A percentile compares a stretch with the other conserved stretches of the same genome.
These are phyloP conservation scores for Hermatobates lingyangjiaoensis DNA, from an alignment of 1,140 invertebrate species.

Conservation along the genomic window DNA sequence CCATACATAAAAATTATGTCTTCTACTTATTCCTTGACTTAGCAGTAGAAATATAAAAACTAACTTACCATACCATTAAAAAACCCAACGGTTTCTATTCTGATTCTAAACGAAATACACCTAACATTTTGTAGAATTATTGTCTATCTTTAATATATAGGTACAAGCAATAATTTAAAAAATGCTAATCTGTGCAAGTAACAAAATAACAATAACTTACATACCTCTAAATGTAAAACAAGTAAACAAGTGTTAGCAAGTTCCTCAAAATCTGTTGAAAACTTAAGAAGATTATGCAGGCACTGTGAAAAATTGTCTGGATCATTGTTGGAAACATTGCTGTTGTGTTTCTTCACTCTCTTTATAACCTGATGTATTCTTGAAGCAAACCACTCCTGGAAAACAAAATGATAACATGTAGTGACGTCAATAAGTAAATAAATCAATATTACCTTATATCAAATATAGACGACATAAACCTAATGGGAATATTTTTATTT, in stretches of 20 bases:
- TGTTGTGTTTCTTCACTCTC: neutral
- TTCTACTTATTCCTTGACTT: too few species aligned
- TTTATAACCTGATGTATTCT: slow-evolving; percentile 25
- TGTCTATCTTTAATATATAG: too few species aligned
- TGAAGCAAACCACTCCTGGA: slow-evolving; percentile 47
- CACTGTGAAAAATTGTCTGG: neutral
- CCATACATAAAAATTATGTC: too few species aligned
- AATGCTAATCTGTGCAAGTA: too few species aligned
- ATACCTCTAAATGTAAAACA: slow-evolving; percentile 74
- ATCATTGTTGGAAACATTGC: neutral
- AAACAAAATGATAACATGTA: slow-evolving; percentile 12
- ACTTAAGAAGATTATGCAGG: slow-evolving; percentile 18
- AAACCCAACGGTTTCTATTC: too few species aligned
- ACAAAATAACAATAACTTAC: too few species aligned
- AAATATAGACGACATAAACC: too few species aligned
- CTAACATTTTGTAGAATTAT: too few species aligned
- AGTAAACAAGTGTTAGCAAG: slow-evolving; percentile 77
- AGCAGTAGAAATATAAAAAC: too few species aligned
- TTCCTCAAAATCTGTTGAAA: slow-evolving; percentile 68
- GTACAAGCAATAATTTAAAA: too few species aligned
- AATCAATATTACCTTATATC: neutral
- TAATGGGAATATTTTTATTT: neutral
- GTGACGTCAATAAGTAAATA: slow-evolving; percentile 1
- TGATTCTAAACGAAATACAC: too few species aligned
- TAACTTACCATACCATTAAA: too few species aligned